phyloP scores from a whole-genome alignment of 2,113 vertebrate species.

The Tachysurus fulvidraco region DNA sequence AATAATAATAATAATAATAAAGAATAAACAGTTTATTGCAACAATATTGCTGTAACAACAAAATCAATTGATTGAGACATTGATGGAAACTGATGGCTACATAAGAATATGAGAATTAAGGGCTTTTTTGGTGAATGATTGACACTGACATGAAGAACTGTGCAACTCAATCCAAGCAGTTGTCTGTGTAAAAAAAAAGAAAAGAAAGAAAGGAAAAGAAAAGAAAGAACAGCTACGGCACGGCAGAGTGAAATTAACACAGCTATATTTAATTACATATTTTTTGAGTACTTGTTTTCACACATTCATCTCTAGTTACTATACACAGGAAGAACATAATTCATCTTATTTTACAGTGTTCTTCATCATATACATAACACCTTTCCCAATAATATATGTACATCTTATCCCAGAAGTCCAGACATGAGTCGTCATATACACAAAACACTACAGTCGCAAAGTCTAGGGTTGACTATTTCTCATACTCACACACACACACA shows the following conservation, averaged over 20 bases:
- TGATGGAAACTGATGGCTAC: background rate
- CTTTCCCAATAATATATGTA: background rate
- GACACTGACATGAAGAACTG: background rate
- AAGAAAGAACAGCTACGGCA: background rate
- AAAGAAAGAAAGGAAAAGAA: background rate
- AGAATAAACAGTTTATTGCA: background rate
- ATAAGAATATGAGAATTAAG: background rate
- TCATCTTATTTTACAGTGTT: conserved; percentile 57
- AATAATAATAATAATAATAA: too few relatives aligned
- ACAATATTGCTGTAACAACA: background rate
- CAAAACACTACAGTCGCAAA: background rate
- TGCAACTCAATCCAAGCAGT: background rate
- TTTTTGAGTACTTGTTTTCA: conserved; percentile 59
- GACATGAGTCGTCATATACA: conserved; percentile 5
- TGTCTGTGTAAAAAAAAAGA: background rate
- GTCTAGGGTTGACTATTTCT: background rate
- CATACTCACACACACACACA: background rate
- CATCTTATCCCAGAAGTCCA: conserved; percentile 1
- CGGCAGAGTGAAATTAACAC: conserved; percentile 61
- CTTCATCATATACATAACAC: conserved; percentile 34
- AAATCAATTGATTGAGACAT: background rate
- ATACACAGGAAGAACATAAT: conserved; percentile 63
- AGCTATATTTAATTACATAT: conserved; percentile 76
- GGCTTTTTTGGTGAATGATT: background rate
- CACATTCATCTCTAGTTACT: conserved; percentile 63